phyloP scores from a whole-genome alignment of 2,888 invertebrate species.

The Sminthurides aquaticus region DNA sequence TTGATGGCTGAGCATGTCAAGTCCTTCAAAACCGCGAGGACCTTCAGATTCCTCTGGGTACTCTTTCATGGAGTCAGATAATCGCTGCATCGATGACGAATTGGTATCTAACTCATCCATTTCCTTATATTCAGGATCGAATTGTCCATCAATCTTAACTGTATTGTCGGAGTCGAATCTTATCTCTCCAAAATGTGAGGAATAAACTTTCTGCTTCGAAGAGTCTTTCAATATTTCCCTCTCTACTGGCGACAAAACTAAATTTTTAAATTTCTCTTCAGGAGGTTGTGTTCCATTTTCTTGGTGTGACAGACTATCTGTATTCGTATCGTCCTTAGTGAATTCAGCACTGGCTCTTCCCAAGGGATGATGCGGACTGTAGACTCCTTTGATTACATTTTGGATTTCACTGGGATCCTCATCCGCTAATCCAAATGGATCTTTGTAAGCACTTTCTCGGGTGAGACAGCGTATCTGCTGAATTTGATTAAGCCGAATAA shows the following conservation, averaged over 20 bases:
- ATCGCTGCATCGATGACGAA: no score
- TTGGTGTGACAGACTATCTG: not conserved
- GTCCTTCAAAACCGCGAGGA: not conserved
- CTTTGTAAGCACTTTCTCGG: not conserved
- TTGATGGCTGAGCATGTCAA: not conserved
- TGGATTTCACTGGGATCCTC: not conserved
- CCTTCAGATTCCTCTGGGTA: not conserved
- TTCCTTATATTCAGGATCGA: conserved; percentile 10
- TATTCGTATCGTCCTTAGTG: not conserved
- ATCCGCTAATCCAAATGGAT: not conserved
- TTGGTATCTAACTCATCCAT: no score
- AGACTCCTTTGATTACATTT: not conserved
- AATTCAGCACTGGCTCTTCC: not conserved
- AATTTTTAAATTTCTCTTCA: not conserved
- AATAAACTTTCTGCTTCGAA: conserved; percentile 9
- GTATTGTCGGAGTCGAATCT: conserved; percentile 26
- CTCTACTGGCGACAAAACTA: not conserved
- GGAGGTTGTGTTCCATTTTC: not conserved
- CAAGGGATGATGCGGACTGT: not conserved
- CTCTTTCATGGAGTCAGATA: conserved; percentile 5
- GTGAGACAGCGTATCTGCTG: not conserved
- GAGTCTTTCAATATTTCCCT: not conserved
- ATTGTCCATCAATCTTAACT: conserved; percentile 17
- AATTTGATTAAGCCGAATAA: no score
- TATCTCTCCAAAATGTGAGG: conserved; percentile 22